These are phyloP conservation scores for Sympetrum striolatum DNA, from an alignment of 2,888 invertebrate species.

Conservation along the genomic window DNA sequence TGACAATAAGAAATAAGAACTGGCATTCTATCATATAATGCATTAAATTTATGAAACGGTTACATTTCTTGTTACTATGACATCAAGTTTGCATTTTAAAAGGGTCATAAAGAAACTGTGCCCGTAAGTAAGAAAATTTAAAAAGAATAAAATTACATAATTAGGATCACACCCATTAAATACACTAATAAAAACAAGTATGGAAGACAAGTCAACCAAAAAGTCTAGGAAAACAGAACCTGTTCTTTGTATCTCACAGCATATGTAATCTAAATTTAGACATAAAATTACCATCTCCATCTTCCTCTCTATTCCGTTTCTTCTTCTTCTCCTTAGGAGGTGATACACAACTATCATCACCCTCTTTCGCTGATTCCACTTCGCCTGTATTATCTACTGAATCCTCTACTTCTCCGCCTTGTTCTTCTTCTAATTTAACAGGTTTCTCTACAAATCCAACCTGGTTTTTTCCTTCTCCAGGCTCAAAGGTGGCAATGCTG, in stretches of 20 bases:
- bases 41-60: too few relatives aligned
- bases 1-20: too few relatives aligned
- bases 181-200: too few relatives aligned
- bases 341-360: not conserved
- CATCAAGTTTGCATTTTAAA: too few relatives aligned
- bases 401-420: not conserved
- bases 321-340: not conserved
- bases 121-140: too few relatives aligned
- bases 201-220: too few relatives aligned
- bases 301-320: not conserved
- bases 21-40: too few relatives aligned
- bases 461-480: conserved; percentile 46
- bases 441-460: not conserved
- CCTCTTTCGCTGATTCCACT: not conserved
- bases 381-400: not conserved
- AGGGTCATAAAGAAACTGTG: too few relatives aligned
- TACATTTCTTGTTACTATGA: too few relatives aligned
- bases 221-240: not conserved
- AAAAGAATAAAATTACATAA: too few relatives aligned
- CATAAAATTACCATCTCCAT: not conserved
- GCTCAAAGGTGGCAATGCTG: conserved; percentile 74
- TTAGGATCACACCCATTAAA: too few relatives aligned
- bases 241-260: not conserved
- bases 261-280: not conserved
- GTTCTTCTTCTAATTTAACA: not conserved